phyloP scores from a whole-genome alignment of 1,140 invertebrate genomes.

The Zaprionus africanus region DNA sequence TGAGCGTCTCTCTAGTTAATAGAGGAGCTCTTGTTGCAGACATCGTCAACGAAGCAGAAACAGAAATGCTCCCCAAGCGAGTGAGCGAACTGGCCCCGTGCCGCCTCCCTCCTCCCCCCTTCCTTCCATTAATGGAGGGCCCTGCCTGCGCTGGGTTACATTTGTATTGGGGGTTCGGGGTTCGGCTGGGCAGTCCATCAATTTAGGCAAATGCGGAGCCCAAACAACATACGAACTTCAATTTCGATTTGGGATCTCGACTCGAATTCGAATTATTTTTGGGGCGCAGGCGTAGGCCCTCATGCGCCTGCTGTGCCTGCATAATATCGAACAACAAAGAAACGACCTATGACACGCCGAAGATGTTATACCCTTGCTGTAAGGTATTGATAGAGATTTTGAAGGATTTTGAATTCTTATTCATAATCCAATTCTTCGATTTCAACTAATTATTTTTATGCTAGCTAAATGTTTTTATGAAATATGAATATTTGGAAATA shows the following conservation, averaged over 20 bases:
- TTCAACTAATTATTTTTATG: no score
- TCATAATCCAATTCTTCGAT: no score
- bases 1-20: slow-evolving; percentile 72
- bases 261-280: slow-evolving; percentile 25
- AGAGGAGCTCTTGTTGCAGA: slow-evolving; percentile 80
- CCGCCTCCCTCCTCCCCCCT: background rate
- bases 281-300: slow-evolving; percentile 48
- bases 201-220: slow-evolving; percentile 2
- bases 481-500: no score
- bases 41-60: slow-evolving; percentile 80
- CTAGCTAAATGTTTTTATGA: no score
- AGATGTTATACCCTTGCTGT: background rate
- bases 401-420: background rate
- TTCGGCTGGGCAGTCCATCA: slow-evolving; percentile 1
- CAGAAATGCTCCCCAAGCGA: slow-evolving; percentile 39
- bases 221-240: slow-evolving; percentile 2
- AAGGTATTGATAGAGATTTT: background rate
- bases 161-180: background rate
- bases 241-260: slow-evolving; percentile 2
- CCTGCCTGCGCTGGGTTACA: background rate
- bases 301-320: slow-evolving; percentile 55
- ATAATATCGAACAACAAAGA: slow-evolving; percentile 57
- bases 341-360: background rate
- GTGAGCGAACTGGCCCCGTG: background rate
- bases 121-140: background rate